A percentile compares a stretch with the other conserved stretches of the same genome.
Evolutionary conservation across 2,113 vertebrate genomes (phyloP).

Genomic region (Ovis canadensis): DNA sequence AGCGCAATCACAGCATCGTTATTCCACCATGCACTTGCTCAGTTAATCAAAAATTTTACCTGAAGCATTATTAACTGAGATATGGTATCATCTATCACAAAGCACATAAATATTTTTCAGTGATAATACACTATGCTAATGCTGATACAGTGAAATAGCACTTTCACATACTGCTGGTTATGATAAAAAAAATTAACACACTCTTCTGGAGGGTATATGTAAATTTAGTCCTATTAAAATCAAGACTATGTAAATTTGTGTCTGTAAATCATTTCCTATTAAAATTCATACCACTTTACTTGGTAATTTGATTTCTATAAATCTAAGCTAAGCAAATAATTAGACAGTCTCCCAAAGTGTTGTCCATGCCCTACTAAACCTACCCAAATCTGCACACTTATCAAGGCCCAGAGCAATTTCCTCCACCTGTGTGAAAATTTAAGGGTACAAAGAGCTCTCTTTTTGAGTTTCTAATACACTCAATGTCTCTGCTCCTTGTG

Average conservation of each 20-base stretch:
- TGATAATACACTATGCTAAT: neutral
- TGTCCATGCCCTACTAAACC: neutral
- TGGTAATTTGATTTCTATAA: neutral
- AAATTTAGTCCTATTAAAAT: constrained; percentile 26
- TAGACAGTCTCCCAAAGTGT: neutral
- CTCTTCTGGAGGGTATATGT: neutral
- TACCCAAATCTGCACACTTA: neutral
- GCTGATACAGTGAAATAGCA: neutral
- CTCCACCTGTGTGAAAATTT: neutral
- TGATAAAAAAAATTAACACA: neutral
- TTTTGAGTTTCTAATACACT: neutral
- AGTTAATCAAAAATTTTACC: neutral
- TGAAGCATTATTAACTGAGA: neutral
- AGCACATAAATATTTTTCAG: neutral
- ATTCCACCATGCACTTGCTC: neutral
- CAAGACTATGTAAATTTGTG: neutral
- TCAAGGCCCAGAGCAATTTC: neutral
- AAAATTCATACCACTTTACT: constrained; percentile 1
- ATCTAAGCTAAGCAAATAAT: constrained; percentile 2
- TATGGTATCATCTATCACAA: neutral
- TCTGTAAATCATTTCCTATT: constrained; percentile 3
- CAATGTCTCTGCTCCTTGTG: neutral
- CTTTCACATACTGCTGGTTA: neutral
- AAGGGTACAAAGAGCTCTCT: neutral
- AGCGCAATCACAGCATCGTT: neutral